These are phyloP conservation scores for Aurelia sp. DNA, from an alignment of 30 jellyfish, hydroid and myxozoan species.

Conservation along the genomic window DNA sequence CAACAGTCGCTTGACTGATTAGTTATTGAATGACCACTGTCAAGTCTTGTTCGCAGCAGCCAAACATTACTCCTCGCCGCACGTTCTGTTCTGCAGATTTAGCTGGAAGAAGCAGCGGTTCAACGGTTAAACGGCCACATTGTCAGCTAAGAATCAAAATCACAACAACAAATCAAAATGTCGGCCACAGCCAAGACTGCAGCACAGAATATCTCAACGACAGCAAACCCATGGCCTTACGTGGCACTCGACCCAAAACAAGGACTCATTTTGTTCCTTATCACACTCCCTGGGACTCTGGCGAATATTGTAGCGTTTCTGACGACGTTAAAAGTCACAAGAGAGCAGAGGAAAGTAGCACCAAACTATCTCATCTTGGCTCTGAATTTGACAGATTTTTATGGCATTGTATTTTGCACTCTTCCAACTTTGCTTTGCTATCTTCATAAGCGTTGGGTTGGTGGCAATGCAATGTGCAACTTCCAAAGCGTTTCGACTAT, in stretches of 20 bases:
- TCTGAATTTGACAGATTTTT: slow-evolving; percentile 64
- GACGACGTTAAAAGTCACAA: slow-evolving; percentile 40
- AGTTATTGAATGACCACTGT: no score
- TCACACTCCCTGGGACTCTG: slow-evolving; percentile 67
- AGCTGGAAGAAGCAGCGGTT: no score
- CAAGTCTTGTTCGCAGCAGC: no score
- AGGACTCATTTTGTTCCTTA: slow-evolving; percentile 62
- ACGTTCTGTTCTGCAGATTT: no score
- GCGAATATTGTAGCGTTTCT: slow-evolving; percentile 65
- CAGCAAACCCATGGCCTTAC: slow-evolving; percentile 57
- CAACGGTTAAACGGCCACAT: no score
- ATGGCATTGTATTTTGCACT: slow-evolving; percentile 73
- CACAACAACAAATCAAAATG: background rate
- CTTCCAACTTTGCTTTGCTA: slow-evolving; percentile 75
- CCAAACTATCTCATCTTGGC: slow-evolving; percentile 73
- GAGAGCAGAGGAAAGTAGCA: slow-evolving; percentile 46
- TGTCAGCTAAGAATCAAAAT: no score
- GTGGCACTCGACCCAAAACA: slow-evolving; percentile 71
- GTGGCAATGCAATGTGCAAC: slow-evolving; percentile 74
- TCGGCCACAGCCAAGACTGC: slow-evolving; percentile 9
- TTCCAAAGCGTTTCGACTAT: slow-evolving; percentile 67
- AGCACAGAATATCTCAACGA: slow-evolving; percentile 16
- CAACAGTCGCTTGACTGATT: no score
- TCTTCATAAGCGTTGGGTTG: slow-evolving; percentile 70
- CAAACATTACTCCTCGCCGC: no score